phyloP scores from a whole-genome alignment of 2,888 invertebrate genomes.

The Trypoxylon attenuatum region DNA sequence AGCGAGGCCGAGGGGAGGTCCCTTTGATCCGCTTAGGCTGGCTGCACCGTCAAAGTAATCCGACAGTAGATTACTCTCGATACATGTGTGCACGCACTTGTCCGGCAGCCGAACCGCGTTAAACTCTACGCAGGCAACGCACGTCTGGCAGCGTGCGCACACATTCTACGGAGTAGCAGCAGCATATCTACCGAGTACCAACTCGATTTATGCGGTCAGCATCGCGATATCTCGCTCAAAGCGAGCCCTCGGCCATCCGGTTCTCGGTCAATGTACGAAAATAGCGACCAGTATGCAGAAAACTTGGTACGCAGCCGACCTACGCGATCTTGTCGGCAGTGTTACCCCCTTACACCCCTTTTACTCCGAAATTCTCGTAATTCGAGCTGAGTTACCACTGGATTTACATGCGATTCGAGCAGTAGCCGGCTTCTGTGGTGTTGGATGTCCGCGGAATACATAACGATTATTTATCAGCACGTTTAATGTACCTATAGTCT shows the following conservation, averaged over 20 bases:
- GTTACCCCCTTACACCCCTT: background rate
- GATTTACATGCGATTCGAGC: slow-evolving; percentile 21
- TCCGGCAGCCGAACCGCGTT: slow-evolving; percentile 39
- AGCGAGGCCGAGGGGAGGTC: slow-evolving; percentile 24
- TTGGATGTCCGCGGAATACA: too few relatives aligned
- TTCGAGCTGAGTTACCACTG: slow-evolving; percentile 10
- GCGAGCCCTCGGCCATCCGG: slow-evolving; percentile 50
- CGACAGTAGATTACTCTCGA: slow-evolving; percentile 63
- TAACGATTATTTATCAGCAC: too few relatives aligned
- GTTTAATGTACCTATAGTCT: too few relatives aligned
- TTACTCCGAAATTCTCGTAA: slow-evolving; percentile 36
- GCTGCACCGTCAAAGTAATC: slow-evolving; percentile 63
- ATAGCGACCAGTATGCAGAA: slow-evolving; percentile 47
- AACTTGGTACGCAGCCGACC: slow-evolving; percentile 28
- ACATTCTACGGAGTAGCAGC: slow-evolving; percentile 35
- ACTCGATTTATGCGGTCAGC: slow-evolving; percentile 56
- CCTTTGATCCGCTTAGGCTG: slow-evolving; percentile 65
- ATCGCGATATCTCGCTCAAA: slow-evolving; percentile 57
- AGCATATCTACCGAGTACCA: slow-evolving; percentile 51
- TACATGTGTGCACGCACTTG: slow-evolving; percentile 38
- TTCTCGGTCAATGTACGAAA: slow-evolving; percentile 42
- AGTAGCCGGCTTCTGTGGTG: too few relatives aligned
- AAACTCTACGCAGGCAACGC: too few relatives aligned
- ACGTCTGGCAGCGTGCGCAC: too few relatives aligned
- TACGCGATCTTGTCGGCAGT: slow-evolving; percentile 17